A percentile compares a stretch with the other conserved stretches of the same genome.
Evolutionary conservation across 2,797 vertebrate genomes (phyloP).

Genomic region (Pogoniulus pusillus): DNA sequence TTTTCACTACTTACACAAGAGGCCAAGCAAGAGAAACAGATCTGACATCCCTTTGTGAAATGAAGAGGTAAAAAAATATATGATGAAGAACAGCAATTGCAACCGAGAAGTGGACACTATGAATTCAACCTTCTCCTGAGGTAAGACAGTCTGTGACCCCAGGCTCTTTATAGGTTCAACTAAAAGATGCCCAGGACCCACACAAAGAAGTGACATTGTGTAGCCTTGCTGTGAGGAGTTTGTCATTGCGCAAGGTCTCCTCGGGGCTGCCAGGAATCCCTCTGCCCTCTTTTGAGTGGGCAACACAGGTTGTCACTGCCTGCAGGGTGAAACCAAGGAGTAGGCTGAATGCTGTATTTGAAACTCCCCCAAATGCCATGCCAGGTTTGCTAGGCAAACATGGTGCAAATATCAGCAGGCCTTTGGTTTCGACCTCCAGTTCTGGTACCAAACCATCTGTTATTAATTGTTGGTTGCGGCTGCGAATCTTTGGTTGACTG

Average conservation of each 20-base stretch:
- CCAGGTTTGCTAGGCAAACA: background rate
- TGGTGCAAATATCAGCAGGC: background rate
- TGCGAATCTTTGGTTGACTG: background rate
- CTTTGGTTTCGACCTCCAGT: background rate
- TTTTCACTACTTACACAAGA: background rate
- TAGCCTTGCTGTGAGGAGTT: background rate
- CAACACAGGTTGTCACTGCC: accelerated
- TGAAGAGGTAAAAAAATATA: background rate
- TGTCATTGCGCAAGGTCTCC: accelerated
- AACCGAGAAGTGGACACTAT: background rate
- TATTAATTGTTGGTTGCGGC: background rate
- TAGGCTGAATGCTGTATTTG: background rate
- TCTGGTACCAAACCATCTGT: background rate
- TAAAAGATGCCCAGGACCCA: background rate
- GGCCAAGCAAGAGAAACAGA: background rate
- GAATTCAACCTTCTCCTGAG: background rate
- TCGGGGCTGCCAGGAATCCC: accelerated
- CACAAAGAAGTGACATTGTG: accelerated
- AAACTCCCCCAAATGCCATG: background rate
- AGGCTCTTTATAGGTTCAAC: background rate
- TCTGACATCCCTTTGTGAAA: background rate
- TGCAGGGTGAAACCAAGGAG: background rate
- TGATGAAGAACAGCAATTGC: background rate
- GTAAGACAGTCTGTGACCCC: background rate
- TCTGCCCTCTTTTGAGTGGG: background rate